Conservation (phyloP, 2,113 vertebrate genomes). For the Forbesichthys papilliferus region DNA sequence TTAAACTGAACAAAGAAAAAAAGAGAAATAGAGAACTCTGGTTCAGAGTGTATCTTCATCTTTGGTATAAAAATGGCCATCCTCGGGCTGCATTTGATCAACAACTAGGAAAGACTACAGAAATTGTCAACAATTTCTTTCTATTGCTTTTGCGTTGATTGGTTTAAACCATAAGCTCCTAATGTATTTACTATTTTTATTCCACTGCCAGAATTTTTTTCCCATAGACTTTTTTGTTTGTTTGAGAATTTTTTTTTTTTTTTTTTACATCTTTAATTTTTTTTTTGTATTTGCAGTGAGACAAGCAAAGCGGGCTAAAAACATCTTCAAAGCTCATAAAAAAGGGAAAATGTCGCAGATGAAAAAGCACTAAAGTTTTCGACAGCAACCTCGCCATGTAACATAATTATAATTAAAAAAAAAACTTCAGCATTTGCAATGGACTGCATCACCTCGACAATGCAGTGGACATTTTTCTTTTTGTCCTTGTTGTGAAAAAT, state of each 20-base stretch:
- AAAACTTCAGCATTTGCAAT: constrained; percentile 87
- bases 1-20: constrained; percentile 58
- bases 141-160: constrained; percentile 94
- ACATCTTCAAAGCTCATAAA: constrained; percentile 96
- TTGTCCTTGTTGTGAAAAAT: constrained; percentile 84
- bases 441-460: constrained; percentile 84
- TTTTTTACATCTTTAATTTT: constrained; percentile 63
- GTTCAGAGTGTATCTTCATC: constrained; percentile 91
- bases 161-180: constrained; percentile 92
- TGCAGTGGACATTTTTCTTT: constrained; percentile 82
- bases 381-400: constrained; percentile 88
- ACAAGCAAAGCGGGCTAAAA: constrained; percentile 98
- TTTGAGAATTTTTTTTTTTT: constrained; percentile 56
- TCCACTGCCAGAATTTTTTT: constrained; percentile 45
- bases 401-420: constrained; percentile 80
- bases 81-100: constrained; percentile 96
- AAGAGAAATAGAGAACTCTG: constrained; percentile 60
- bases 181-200: constrained; percentile 78
- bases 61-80: constrained; percentile 99
- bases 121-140: constrained; percentile 99
- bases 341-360: constrained; percentile 91
- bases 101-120: constrained; percentile 99
- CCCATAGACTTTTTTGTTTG: constrained; percentile 48
- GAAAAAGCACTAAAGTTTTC: constrained; percentile 95
- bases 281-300: constrained; percentile 85